Conservation (phyloP, 23 tunicate species). For the Trididemnum nubilum region DNA sequence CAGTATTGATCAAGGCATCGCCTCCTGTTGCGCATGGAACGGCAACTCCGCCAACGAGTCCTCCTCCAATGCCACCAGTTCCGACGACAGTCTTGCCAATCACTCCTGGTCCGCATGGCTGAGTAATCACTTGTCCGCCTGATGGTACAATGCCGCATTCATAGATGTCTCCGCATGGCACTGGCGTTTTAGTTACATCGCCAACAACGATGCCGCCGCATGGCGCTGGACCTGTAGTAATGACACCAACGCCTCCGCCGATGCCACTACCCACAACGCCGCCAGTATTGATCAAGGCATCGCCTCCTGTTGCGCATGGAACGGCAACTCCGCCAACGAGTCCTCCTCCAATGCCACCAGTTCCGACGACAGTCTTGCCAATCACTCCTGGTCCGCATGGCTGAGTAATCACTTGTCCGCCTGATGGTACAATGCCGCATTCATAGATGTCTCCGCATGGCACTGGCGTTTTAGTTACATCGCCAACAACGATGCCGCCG, state of each 20-base stretch:
- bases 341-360: not conserved
- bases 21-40: not conserved
- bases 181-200: not conserved
- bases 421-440: conserved; percentile 2
- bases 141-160: conserved; percentile 2
- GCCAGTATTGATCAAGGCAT: not conserved
- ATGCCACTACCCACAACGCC: not conserved
- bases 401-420: not conserved
- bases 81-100: not conserved
- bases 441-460: conserved; percentile 2
- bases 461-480: not conserved
- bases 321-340: not conserved
- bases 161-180: conserved; percentile 2
- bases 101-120: conserved; percentile 4
- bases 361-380: not conserved
- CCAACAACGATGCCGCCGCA: conserved; percentile 4
- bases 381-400: conserved; percentile 4
- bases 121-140: not conserved
- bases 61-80: not conserved
- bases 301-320: not conserved
- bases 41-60: not conserved
- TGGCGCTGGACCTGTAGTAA: not conserved
- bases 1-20: not conserved
- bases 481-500: conserved; percentile 1
- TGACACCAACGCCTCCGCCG: not conserved